Evolutionary conservation across 2,888 invertebrate species (phyloP).

Genomic region (Rhagophthalmus giganteus): DNA sequence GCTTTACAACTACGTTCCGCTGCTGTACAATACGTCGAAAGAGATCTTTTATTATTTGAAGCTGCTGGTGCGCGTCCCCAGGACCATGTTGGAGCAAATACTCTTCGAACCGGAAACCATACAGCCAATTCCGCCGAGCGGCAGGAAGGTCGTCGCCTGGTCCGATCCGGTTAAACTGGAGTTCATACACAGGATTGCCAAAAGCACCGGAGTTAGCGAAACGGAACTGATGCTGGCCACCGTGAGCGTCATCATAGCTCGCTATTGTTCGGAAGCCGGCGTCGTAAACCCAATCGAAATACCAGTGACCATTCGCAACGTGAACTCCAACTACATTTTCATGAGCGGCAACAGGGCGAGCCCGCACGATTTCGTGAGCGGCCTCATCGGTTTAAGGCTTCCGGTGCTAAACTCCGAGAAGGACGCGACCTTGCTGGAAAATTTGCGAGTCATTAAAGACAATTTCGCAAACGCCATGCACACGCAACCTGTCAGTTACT

Average conservation of each 20-base stretch:
- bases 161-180: conserved; percentile 66
- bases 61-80: conserved; percentile 57
- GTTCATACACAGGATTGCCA: conserved; percentile 62
- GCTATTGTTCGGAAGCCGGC: conserved; percentile 63
- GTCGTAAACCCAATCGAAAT: conserved; percentile 59
- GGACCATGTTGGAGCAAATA: conserved; percentile 62
- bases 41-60: conserved; percentile 55
- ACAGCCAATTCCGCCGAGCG: conserved; percentile 69
- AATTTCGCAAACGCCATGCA: conserved; percentile 55
- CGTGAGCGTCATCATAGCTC: conserved; percentile 65
- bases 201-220: conserved; percentile 63
- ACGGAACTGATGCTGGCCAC: conserved; percentile 68
- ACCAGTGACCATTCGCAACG: conserved; percentile 63
- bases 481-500: conserved; percentile 60
- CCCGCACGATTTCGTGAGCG: conserved; percentile 57
- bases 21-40: conserved; percentile 52
- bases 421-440: conserved; percentile 44
- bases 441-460: conserved; percentile 51
- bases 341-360: conserved; percentile 56
- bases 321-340: conserved; percentile 60
- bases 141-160: conserved; percentile 74
- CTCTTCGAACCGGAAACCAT: conserved; percentile 60
- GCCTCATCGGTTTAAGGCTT: conserved; percentile 68
- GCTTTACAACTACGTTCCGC: conserved; percentile 54
- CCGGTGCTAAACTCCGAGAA: conserved; percentile 58